Conservation (phyloP, 2,797 vertebrate genomes). For the Taeniopygia guttata region DNA sequence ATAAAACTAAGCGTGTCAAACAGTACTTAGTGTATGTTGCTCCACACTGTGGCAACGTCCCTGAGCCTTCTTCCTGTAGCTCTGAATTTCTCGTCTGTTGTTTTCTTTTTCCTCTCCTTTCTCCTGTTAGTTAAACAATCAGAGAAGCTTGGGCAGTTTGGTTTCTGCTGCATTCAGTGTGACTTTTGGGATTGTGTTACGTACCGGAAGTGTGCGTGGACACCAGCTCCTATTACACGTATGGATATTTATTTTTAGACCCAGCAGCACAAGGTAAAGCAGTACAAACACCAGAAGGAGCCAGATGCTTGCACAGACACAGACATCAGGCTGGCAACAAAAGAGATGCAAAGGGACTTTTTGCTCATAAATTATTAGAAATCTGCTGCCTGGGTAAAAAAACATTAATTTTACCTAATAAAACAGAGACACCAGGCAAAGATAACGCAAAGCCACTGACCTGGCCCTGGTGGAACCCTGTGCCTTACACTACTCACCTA, state of each 20-base stretch:
- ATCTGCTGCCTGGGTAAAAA: background rate
- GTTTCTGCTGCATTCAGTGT: background rate
- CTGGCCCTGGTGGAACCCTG: accelerated
- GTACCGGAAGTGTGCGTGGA: background rate
- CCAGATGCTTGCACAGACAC: constrained; percentile 53
- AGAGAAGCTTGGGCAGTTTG: accelerated
- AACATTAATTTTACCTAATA: background rate
- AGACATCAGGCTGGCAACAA: constrained; percentile 29
- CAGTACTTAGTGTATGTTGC: accelerated
- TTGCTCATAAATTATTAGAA: background rate
- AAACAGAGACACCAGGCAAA: background rate
- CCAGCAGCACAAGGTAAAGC: constrained; percentile 54
- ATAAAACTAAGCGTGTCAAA: background rate
- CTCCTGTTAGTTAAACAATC: background rate
- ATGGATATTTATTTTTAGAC: constrained; percentile 70
- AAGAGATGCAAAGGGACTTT: background rate
- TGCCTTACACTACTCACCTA: background rate
- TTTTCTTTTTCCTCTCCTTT: background rate
- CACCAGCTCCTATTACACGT: constrained; percentile 24
- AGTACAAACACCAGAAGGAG: constrained; percentile 51
- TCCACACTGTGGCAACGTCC: accelerated
- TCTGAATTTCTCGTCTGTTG: background rate
- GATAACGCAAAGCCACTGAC: background rate
- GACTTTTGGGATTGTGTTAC: constrained; percentile 53
- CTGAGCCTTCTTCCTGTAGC: background rate